Conservation (phyloP, 2,113 vertebrate genomes). For the Mobula hypostoma region DNA sequence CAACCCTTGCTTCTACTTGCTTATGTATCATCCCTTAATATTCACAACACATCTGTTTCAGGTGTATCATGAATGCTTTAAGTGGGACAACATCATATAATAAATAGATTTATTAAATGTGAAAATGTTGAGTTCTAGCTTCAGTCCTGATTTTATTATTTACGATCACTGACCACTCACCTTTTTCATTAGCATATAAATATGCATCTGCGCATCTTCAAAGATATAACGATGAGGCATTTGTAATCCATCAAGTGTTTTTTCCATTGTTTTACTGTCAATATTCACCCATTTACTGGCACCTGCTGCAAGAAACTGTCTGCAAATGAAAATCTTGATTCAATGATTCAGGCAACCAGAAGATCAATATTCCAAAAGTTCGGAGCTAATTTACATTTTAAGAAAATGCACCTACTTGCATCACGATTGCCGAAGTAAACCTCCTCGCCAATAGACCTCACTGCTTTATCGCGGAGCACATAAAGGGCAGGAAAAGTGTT, state of each 20-base stretch:
- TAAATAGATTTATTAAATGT: too few relatives aligned
- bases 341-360: background rate
- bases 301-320: constrained; percentile 82
- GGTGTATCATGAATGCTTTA: too few relatives aligned
- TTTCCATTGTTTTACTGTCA: constrained; percentile 87
- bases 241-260: constrained; percentile 71
- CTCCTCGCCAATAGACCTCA: background rate
- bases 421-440: background rate
- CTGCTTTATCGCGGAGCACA: background rate
- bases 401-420: background rate
- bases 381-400: background rate
- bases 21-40: too few relatives aligned
- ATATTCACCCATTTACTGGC: constrained; percentile 86
- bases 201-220: constrained; percentile 85
- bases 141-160: too few relatives aligned
- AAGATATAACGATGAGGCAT: constrained; percentile 78
- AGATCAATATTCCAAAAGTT: background rate
- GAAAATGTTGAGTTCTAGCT: too few relatives aligned
- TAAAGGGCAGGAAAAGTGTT: background rate
- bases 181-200: constrained; percentile 97
- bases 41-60: too few relatives aligned
- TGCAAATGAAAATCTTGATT: constrained; percentile 43
- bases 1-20: too few relatives aligned
- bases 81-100: too few relatives aligned
- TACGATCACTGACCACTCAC: constrained; percentile 48